phyloP scores from a whole-genome alignment of 1,140 invertebrate species.

The Brachionus calyciflorus region DNA sequence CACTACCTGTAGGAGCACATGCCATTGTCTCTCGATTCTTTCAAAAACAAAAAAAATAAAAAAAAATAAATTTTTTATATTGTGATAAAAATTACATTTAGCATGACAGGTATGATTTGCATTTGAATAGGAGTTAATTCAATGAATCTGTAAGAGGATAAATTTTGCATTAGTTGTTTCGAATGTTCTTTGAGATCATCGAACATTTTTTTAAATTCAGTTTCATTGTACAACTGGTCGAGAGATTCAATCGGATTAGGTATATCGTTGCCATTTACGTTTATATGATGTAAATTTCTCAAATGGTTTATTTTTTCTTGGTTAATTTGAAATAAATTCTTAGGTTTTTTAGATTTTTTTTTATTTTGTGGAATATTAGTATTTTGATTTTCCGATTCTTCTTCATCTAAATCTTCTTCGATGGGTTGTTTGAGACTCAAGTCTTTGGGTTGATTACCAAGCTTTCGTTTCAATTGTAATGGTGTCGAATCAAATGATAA shows the following conservation, averaged over 20 bases:
- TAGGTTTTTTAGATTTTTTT: neutral
- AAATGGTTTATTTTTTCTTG: slow-evolving; percentile 36
- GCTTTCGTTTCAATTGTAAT: neutral
- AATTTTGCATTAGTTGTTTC: slow-evolving; percentile 69
- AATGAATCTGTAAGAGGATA: slow-evolving; percentile 71
- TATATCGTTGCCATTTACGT: slow-evolving; percentile 67
- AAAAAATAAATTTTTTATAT: neutral
- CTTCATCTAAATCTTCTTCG: neutral
- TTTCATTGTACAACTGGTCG: slow-evolving; percentile 62
- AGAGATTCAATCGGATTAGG: slow-evolving; percentile 74
- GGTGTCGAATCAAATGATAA: slow-evolving; percentile 31
- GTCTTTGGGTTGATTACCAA: neutral
- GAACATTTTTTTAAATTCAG: slow-evolving; percentile 50
- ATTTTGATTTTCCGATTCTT: neutral
- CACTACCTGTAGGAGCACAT: slow-evolving; percentile 70
- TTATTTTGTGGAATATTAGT: neutral
- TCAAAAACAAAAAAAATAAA: neutral
- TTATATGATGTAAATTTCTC: slow-evolving; percentile 20
- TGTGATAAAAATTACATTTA: slow-evolving; percentile 60
- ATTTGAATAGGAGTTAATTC: slow-evolving; percentile 88
- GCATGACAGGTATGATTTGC: slow-evolving; percentile 83
- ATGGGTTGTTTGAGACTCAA: neutral
- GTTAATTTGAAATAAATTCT: slow-evolving; percentile 31
- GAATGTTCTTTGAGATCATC: slow-evolving; percentile 2
- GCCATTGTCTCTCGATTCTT: slow-evolving; percentile 80